Base-by-base conservation (phyloP, 2,113 vertebrate species). In the Argyrosomus japonicus region DNA sequence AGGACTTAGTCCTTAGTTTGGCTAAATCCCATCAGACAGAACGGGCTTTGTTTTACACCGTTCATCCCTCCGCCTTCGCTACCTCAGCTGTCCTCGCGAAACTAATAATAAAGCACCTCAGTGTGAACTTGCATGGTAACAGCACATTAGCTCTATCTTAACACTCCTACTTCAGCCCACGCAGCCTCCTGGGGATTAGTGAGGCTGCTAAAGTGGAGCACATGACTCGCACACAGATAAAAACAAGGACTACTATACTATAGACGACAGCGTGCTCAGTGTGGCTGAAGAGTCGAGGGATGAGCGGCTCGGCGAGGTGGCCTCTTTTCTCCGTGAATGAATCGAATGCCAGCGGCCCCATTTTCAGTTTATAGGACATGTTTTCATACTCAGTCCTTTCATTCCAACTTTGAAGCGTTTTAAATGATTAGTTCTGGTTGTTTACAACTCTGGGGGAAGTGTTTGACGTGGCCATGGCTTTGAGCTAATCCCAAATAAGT, bases 181-280 rank as follows among this genome's bases (percentile, higher is more conserved):
- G 45, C 56, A 73, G 56, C 53, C 57, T 53, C 57, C 69, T 27
- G 69, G 25, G 40, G 72, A 76, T 73, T 72, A 74, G 76, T 69
- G 11, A 36, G 5, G 57, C 62, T 69, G 18, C 25, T 71, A 1
- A 47, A 73, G 83, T 17, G 27, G 14, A 83, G 63, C 56, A 53
- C 25, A 13, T 32, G 77, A 53, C 60, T 75, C 47, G 21, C 56
- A 75, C 61, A 64, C 50, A 29, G 25, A 68, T 21, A 62, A 54
- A 36, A 53, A 72, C 60, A n/a, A 32, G 25, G 13, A 6, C 11
- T 14, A 14, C 80, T 43, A 21, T 14, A 14, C 80, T 43, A 21
- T 29, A 43, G 57, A 47, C 11, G 6, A 58, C 0, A 69, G 36
- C 2, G 36, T 60, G 1, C 11, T 51, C 14, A 23, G 5, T 5